phyloP scores from a whole-genome alignment of 2,797 vertebrate species.

The Microctenopoma lineatum region DNA sequence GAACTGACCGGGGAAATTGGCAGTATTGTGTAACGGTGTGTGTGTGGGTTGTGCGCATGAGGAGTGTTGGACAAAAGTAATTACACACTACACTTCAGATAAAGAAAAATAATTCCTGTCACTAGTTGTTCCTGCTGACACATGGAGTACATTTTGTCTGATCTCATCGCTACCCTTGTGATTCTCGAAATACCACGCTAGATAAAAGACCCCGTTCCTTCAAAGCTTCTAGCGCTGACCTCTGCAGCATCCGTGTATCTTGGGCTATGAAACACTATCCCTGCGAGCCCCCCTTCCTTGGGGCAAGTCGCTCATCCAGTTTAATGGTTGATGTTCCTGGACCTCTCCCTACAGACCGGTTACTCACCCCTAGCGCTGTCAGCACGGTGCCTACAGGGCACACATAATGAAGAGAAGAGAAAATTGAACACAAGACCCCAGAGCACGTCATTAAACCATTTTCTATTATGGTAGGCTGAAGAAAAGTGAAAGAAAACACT shows the following conservation, averaged over 20 bases:
- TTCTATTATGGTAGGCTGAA: conserved; percentile 57
- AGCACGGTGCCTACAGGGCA: conserved; percentile 46
- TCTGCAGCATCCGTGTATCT: conserved; percentile 26
- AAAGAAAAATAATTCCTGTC: conserved; percentile 48
- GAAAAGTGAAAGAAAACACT: conserved; percentile 55
- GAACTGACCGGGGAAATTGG: conserved; percentile 62
- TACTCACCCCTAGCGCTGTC: conserved; percentile 64
- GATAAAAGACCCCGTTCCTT: conserved; percentile 19
- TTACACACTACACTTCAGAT: conserved; percentile 50
- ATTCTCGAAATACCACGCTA: conserved; percentile 5
- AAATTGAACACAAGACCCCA: conserved; percentile 68
- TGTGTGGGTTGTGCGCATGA: conserved; percentile 1
- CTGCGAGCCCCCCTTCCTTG: conserved; percentile 35
- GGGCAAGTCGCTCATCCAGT: conserved; percentile 49
- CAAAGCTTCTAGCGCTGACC: conserved; percentile 41
- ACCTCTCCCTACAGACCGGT: conserved; percentile 62
- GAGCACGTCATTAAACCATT: conserved; percentile 72
- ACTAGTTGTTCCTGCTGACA: conserved; percentile 36
- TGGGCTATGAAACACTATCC: conserved; percentile 32
- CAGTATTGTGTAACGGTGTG: conserved; percentile 9
- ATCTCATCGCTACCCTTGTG: conserved; percentile 32
- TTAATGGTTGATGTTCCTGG: conserved; percentile 65
- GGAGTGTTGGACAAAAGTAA: conserved; percentile 39
- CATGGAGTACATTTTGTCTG: conserved; percentile 37
- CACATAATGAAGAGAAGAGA: conserved; percentile 71